Evolutionary conservation across 2,888 invertebrate genomes (phyloP).

Genomic region (Crossocerus cetratus): DNA sequence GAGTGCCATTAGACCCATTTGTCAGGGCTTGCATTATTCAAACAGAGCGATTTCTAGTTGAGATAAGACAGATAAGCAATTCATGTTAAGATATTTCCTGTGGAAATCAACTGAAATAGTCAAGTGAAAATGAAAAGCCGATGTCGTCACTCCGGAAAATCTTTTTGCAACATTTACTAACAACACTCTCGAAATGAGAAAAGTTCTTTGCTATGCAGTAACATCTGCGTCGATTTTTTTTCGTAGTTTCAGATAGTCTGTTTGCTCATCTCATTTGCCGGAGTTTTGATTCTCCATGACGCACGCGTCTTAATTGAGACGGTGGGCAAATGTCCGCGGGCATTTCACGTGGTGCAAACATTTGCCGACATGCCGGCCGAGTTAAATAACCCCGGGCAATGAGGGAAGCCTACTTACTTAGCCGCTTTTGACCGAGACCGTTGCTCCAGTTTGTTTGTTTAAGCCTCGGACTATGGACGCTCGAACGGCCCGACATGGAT

Average conservation of each 20-base stretch:
- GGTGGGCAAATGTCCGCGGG: constrained; percentile 62
- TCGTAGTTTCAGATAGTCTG: constrained; percentile 6
- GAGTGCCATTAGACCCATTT: background rate
- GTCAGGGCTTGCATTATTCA: background rate
- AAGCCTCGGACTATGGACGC: background rate
- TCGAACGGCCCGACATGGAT: background rate
- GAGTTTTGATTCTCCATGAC: constrained; percentile 37
- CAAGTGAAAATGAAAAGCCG: too few species aligned
- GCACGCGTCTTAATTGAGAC: constrained; percentile 57
- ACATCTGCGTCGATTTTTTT: background rate
- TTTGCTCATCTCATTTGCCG: constrained; percentile 32
- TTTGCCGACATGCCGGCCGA: constrained; percentile 54
- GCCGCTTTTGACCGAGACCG: background rate
- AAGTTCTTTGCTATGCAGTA: too few species aligned
- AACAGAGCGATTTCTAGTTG: background rate
- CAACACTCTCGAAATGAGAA: too few species aligned
- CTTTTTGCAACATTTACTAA: background rate
- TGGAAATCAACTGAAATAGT: too few species aligned
- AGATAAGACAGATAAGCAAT: background rate
- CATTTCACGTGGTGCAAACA: constrained; percentile 73
- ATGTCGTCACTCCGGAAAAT: too few species aligned
- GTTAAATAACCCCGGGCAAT: constrained; percentile 67
- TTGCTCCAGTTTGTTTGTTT: too few species aligned
- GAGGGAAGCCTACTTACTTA: background rate
- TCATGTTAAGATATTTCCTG: too few species aligned